phyloP scores from a whole-genome alignment of 2,888 invertebrate genomes.

The Melinaea menophilus region DNA sequence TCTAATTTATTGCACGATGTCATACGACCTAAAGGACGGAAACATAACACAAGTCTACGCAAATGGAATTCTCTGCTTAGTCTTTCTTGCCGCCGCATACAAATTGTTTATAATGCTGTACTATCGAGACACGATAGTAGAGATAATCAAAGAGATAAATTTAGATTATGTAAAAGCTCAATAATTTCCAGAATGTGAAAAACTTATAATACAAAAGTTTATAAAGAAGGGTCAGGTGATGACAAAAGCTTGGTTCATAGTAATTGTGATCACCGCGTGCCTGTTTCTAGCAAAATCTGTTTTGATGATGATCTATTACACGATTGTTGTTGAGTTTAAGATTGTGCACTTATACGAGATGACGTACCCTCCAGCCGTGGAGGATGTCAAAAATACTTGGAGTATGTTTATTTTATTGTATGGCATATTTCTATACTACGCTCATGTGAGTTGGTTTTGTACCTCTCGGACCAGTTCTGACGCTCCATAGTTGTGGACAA shows the following conservation, averaged over 20 bases:
- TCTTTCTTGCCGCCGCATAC: constrained; percentile 31
- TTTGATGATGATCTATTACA: constrained; percentile 34
- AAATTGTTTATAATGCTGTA: constrained; percentile 32
- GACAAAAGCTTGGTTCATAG: constrained; percentile 40
- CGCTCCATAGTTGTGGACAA: constrained; percentile 52
- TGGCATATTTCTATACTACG: constrained; percentile 25
- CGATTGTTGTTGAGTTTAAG: constrained; percentile 33
- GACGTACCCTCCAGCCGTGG: constrained; percentile 39
- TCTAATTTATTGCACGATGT: constrained; percentile 29
- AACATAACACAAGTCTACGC: constrained; percentile 33
- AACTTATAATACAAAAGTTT: constrained; percentile 36
- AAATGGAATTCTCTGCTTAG: constrained; percentile 32
- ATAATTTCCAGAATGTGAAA: constrained; percentile 33
- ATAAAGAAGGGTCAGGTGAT: constrained; percentile 37
- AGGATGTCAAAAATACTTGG: constrained; percentile 36
- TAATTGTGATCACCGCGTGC: neutral
- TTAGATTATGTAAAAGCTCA: constrained; percentile 38
- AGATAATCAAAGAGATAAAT: neutral
- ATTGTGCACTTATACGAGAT: constrained; percentile 39
- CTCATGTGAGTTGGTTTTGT: constrained; percentile 43
- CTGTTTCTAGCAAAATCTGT: constrained; percentile 37
- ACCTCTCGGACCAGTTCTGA: constrained; percentile 50
- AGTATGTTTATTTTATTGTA: constrained; percentile 9
- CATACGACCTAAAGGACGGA: constrained; percentile 30
- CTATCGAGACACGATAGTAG: constrained; percentile 33